These are phyloP conservation scores for Leucophenga varia DNA, from an alignment of 1,140 invertebrate species.

Conservation along the genomic window DNA sequence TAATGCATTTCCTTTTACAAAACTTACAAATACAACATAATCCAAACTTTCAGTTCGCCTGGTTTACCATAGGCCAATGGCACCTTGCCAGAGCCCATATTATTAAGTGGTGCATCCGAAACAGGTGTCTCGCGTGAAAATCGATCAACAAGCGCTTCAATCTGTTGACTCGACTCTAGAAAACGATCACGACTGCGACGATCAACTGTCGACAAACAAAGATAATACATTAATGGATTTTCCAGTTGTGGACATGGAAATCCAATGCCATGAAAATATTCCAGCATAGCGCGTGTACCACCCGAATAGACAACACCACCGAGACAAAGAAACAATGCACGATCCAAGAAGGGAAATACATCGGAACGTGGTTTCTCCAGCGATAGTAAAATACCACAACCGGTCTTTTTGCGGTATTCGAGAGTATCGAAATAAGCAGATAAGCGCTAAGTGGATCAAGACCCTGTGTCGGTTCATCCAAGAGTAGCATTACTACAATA, in stretches of 20 bases:
- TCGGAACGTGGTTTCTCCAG: constrained; percentile 93
- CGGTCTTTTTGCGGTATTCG: constrained; percentile 87
- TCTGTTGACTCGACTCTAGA: constrained; percentile 90
- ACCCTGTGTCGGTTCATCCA: constrained; percentile 90
- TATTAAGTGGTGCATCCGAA: constrained; percentile 55
- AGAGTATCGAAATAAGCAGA: constrained; percentile 87
- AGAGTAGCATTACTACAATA: constrained; percentile 70
- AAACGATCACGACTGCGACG: constrained; percentile 72
- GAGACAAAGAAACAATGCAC: constrained; percentile 75
- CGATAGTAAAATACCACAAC: constrained; percentile 82
- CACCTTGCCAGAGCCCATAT: constrained; percentile 66
- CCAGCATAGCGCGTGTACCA: constrained; percentile 82
- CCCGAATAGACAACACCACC: constrained; percentile 91
- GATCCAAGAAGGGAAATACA: constrained; percentile 87
- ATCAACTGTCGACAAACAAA: constrained; percentile 91
- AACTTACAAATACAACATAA: constrained; percentile 76
- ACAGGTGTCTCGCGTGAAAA: constrained; percentile 76
- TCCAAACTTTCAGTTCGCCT: constrained; percentile 68
- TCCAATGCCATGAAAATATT: constrained; percentile 88
- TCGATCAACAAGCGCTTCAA: constrained; percentile 86
- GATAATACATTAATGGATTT: constrained; percentile 91
- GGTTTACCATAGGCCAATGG: constrained; percentile 75
- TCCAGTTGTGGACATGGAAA: constrained; percentile 91
- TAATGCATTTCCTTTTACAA: not conserved
- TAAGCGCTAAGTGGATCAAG: constrained; percentile 90